These are phyloP conservation scores for Nudaria mundana DNA, from an alignment of 2,888 invertebrate species.

Conservation along the genomic window DNA sequence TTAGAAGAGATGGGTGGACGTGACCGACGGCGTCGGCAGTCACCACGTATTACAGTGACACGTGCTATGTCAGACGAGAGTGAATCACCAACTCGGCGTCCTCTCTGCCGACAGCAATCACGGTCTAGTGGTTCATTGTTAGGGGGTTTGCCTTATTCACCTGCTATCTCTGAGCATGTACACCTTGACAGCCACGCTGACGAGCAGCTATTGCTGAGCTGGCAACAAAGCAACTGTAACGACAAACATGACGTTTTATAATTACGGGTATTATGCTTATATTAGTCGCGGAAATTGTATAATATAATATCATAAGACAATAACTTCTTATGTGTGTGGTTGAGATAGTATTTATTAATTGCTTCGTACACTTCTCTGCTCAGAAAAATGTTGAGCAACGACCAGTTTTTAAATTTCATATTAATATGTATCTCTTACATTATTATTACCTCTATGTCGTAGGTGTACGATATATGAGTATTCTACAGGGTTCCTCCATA, in stretches of 20 bases:
- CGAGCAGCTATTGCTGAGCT: constrained; percentile 78
- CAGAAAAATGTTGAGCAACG: constrained; percentile 58
- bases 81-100: constrained; percentile 78
- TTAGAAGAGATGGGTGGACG: constrained; percentile 64
- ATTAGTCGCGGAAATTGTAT: constrained; percentile 44
- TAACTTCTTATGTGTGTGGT: constrained; percentile 63
- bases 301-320: constrained; percentile 57
- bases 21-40: constrained; percentile 72
- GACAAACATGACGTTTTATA: constrained; percentile 65
- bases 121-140: constrained; percentile 75
- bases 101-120: constrained; percentile 72
- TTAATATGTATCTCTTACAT: no score
- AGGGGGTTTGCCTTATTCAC: constrained; percentile 71
- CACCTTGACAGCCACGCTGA: constrained; percentile 57
- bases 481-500: constrained; percentile 80
- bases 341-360: constrained; percentile 57
- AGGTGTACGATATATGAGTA: constrained; percentile 69
- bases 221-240: constrained; percentile 67
- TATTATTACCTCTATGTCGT: constrained; percentile 61
- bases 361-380: constrained; percentile 61
- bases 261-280: constrained; percentile 56
- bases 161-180: constrained; percentile 58
- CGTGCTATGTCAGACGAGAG: constrained; percentile 88
- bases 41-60: constrained; percentile 87
- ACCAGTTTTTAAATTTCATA: constrained; percentile 68